phyloP scores from a whole-genome alignment of 2,888 invertebrate genomes.

The Hyposoter didymator region DNA sequence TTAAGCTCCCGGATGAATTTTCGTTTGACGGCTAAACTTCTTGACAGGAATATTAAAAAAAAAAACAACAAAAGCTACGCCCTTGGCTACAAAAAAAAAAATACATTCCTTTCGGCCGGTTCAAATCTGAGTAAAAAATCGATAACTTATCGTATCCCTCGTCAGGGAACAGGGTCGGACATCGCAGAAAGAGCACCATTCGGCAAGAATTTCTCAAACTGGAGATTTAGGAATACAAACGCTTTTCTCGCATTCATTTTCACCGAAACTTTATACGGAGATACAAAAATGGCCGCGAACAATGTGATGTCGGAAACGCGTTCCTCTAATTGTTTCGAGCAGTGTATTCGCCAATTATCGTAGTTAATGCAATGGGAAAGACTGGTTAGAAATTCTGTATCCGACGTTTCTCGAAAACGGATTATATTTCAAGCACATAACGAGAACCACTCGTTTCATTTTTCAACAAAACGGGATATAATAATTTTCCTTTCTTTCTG shows the following conservation, averaged over 20 bases:
- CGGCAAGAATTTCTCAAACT: not conserved
- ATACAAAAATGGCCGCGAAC: not conserved
- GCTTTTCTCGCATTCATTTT: not conserved
- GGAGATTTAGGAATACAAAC: not conserved
- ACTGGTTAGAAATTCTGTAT: not conserved
- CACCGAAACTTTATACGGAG: not conserved
- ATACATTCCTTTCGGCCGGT: not conserved
- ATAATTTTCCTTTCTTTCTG: not conserved
- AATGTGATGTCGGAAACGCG: not conserved
- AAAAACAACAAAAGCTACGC: not conserved
- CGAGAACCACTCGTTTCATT: not conserved
- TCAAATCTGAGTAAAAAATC: not conserved
- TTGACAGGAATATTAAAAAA: not conserved
- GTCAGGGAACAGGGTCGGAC: not conserved
- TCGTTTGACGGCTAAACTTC: not conserved
- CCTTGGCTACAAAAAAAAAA: not conserved
- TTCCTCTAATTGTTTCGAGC: not conserved
- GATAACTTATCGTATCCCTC: not conserved
- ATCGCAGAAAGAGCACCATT: not conserved
- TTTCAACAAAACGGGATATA: not conserved
- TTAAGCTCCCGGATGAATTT: not conserved
- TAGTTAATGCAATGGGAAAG: not conserved
- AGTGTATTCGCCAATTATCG: not conserved
- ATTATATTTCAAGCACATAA: not conserved
- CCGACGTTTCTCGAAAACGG: not conserved